Conservation (phyloP, 2,888 invertebrate species). For the Drosophila recens region DNA sequence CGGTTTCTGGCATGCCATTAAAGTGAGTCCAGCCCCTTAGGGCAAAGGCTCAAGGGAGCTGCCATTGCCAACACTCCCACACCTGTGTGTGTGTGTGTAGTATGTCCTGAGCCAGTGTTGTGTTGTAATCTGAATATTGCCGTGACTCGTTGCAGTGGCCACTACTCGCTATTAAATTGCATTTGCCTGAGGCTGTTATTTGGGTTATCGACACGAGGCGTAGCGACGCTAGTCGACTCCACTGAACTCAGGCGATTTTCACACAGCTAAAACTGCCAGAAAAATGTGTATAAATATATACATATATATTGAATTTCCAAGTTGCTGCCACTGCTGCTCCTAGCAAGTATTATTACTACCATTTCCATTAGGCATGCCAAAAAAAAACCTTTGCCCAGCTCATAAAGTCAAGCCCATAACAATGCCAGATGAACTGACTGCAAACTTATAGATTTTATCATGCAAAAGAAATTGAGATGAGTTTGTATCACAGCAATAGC, state of each 20-base stretch:
- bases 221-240: not conserved
- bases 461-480: conserved; percentile 10
- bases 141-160: conserved; percentile 67
- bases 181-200: conserved; percentile 56
- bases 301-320: conserved; percentile 19
- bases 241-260: conserved; percentile 5
- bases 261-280: conserved; percentile 10
- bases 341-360: not conserved
- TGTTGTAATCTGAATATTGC: conserved; percentile 71
- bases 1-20: conserved; percentile 64
- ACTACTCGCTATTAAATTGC: conserved; percentile 59
- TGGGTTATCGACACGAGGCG: conserved; percentile 66
- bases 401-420: conserved; percentile 19
- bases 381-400: conserved; percentile 14
- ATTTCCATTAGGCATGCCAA: conserved; percentile 2
- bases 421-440: conserved; percentile 4
- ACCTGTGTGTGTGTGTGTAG: conserved; percentile 11
- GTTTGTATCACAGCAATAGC: not conserved
- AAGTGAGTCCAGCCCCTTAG: conserved; percentile 38
- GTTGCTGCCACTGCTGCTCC: not conserved
- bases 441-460: conserved; percentile 15
- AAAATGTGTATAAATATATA: conserved; percentile 2
- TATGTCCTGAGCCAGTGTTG: conserved; percentile 28
- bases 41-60: conserved; percentile 13
- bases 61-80: conserved; percentile 8